Evolutionary conservation across 1,140 invertebrate genomes (phyloP).

Genomic region (Zaprionus lachaisei): DNA sequence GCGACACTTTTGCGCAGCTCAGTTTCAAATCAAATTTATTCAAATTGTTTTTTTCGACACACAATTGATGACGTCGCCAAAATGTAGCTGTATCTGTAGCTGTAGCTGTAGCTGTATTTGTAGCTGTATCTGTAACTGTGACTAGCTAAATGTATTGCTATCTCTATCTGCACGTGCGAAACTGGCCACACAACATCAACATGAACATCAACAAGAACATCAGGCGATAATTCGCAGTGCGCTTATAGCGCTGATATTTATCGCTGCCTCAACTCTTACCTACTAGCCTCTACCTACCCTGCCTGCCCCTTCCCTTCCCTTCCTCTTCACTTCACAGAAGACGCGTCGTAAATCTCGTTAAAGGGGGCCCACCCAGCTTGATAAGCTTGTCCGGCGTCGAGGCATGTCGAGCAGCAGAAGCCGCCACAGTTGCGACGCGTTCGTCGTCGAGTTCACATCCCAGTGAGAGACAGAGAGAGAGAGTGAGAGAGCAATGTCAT

Average conservation of each 20-base stretch:
- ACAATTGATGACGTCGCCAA: constrained; percentile 53
- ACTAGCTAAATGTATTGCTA: background rate
- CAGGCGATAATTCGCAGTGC: constrained; percentile 30
- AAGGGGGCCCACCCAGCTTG: constrained; percentile 18
- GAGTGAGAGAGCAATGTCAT: background rate
- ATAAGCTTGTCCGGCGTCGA: constrained; percentile 21
- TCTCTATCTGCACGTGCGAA: constrained; percentile 34
- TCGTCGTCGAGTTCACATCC: constrained; percentile 33
- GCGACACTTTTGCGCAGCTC: constrained; percentile 65
- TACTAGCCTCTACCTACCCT: no score
- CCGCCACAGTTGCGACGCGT: constrained; percentile 36
- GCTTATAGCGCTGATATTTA: constrained; percentile 19
- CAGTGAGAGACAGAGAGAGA: background rate
- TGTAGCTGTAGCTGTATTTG: background rate
- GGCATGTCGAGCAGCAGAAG: background rate
- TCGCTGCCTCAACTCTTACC: background rate
- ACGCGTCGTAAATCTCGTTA: constrained; percentile 35
- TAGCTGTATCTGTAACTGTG: background rate
- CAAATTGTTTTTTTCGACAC: constrained; percentile 35
- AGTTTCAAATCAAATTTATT: constrained; percentile 68
- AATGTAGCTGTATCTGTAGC: background rate
- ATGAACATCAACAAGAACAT: constrained; percentile 3
- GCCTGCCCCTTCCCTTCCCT: background rate
- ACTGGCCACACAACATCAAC: background rate
- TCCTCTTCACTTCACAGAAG: constrained; percentile 20